Base-by-base conservation (phyloP, 1,140 invertebrate species). In the Solenopsis fugax region DNA sequence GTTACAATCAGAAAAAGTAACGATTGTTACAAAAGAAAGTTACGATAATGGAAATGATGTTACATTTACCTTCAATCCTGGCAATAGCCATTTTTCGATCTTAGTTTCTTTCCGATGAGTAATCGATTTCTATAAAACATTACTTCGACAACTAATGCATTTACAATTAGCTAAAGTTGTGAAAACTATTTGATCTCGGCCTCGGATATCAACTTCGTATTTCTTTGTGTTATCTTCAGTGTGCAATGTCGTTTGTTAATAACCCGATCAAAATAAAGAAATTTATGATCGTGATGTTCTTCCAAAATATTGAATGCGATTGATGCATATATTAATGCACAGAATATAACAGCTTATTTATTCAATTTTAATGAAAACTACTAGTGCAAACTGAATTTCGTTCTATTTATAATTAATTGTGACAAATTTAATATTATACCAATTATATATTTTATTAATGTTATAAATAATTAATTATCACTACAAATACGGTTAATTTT, bases 361-460 rank as follows among this genome's bases (percentile, higher is more conserved):
- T 21, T 29, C 48, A 34, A 72, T 34, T 34, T 52, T 52, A 21
- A 72, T 50, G 24, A 50, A 50, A 34, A 29, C 13, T 50, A 50
- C 4, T 72, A 72, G 13, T 48, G n/a, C 10, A 48, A 72, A 52
- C 24, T 67, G 18, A 45, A 67, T 67, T 72, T 16, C 21, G n/a
- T 34, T 12, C 7, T 50, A 72, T 48, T 72, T 72, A 29, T 50
- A 50, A 52, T 72, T 72, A 52, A 72, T 72, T 72, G 29, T 72
- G 52, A 72, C 16, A 52, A 72, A 72, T 72, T 72, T 72, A 48
- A 71, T 48, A 24, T 48, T 71, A 50, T 29, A 72, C 16, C 24
- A 72, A 72, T 72, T 52, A 71, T 71, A 29, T 71, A 50, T 4
- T 71, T 72, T 50, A 13, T 29, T 9, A 72, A 52, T 52, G n/a